Base-by-base conservation (phyloP, 1,140 invertebrate species). In the Bombus fervidus region DNA sequence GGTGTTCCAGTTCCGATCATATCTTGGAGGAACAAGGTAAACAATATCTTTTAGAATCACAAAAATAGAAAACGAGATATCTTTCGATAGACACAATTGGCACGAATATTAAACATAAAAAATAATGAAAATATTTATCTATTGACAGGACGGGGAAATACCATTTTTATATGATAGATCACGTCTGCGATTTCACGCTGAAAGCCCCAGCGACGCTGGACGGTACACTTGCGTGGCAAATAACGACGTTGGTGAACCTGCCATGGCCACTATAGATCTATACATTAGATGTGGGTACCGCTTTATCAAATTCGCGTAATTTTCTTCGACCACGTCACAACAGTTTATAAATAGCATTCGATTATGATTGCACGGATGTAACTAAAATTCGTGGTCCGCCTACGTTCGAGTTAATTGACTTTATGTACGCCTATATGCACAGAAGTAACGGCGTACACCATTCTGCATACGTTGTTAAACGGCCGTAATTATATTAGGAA, bases 191-290 rank as follows among this genome's bases (percentile, higher is more conserved):
- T 97, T 98, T 93, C 96, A 96, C 15, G 97, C 97, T 2, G 96
- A 96, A 73, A 96, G 96, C 80, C 94, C 96, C 25, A 94, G 95
- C 81, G 94, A 97, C 84, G 96, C 97, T 1, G 97, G 97, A 0
- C 94, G 95, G 3, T 98, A 98, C 88, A 96, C 97, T 85, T 98
- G 98, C 91, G 92, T 96, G 0, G 97, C 97, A 0, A 95, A 93
- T 73, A 98, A 98, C 92, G 97, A 96, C 22, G 96, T 98, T 34
- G 97, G 97, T 1, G 96, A 97, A 78, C 96, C 97, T 0, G 97
- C 97, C 0, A 95, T 92, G n/a, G 96, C 96, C 4, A 93, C 93
- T 74, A 96, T 97, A 79, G 93, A 96, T 71, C 91, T 97, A 0
- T 96, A 94, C 87, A 95, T 97, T 43, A 94, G 96, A 81, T 96